Percentiles rank a stretch among this genome's conserved stretches.
Evolutionary conservation across 2,113 vertebrate genomes (phyloP).

Genomic region (Ctenomys sociabilis): DNA sequence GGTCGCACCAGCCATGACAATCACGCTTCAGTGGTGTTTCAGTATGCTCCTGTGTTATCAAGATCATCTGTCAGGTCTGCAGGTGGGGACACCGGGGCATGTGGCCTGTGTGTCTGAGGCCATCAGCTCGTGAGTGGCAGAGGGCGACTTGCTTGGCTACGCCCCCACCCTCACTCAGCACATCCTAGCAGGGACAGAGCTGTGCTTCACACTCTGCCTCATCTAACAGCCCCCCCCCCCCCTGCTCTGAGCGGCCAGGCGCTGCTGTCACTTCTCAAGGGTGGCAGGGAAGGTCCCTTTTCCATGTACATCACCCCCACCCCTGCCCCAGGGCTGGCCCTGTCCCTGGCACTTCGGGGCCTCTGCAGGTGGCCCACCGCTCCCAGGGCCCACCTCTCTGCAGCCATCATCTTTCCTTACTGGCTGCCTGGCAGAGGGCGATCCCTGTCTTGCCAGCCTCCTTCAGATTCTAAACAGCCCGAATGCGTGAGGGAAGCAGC

Average conservation of each 20-base stretch:
- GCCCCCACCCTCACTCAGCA: not conserved
- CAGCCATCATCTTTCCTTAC: not conserved
- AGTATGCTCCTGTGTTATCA: not conserved
- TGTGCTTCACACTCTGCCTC: not conserved
- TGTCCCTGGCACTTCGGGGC: not conserved
- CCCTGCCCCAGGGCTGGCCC: not conserved
- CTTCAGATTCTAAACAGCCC: constrained; percentile 56
- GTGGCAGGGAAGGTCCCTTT: fast-evolving
- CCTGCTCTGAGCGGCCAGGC: not conserved
- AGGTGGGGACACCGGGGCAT: not conserved
- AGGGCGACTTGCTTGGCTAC: not conserved
- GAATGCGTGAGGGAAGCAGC: constrained; percentile 25
- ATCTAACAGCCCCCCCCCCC: too few species aligned
- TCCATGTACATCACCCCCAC: not conserved
- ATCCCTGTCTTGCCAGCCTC: constrained; percentile 44
- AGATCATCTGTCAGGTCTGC: not conserved
- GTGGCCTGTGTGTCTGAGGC: not conserved
- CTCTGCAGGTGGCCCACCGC: not conserved
- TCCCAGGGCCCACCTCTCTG: not conserved
- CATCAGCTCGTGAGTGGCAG: not conserved
- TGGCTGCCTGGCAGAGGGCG: not conserved
- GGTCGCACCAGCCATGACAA: not conserved
- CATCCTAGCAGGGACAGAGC: not conserved
- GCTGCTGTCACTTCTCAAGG: not conserved
- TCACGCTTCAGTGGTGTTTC: not conserved